These are phyloP conservation scores for Neotoma lepida DNA, from an alignment of 2,113 vertebrate species.

Conservation along the genomic window DNA sequence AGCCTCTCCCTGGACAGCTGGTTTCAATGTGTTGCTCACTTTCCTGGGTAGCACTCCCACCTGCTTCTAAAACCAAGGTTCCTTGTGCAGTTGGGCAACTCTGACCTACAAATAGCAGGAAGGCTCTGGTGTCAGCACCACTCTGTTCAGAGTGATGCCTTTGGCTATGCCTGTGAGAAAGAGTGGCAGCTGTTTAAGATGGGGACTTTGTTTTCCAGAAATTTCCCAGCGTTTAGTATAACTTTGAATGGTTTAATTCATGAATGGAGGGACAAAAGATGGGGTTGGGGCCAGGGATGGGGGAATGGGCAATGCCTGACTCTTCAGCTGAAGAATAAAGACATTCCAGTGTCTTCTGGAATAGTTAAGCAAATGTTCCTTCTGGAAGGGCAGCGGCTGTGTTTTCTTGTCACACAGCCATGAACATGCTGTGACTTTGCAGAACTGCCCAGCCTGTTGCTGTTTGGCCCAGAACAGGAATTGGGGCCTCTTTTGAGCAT, in stretches of 20 bases:
- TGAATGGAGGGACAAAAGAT: neutral
- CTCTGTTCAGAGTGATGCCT: neutral
- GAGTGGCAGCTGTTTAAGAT: accelerated
- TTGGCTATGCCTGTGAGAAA: too few species aligned
- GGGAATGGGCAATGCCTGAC: neutral
- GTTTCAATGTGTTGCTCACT: neutral
- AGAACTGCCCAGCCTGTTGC: neutral
- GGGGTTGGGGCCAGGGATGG: neutral
- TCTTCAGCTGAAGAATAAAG: neutral
- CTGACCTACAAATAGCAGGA: neutral
- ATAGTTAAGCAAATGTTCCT: neutral
- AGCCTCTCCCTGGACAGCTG: neutral
- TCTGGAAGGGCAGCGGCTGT: slow-evolving; percentile 41
- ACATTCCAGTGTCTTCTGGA: slow-evolving; percentile 5
- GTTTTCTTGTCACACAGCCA: slow-evolving; percentile 42
- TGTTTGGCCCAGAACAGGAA: neutral
- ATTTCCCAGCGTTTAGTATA: neutral
- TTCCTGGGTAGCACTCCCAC: neutral
- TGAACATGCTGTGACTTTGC: slow-evolving; percentile 32
- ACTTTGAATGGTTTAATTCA: neutral
- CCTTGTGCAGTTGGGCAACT: neutral
- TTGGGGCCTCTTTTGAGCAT: neutral
- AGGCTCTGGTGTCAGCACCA: neutral
- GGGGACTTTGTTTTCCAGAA: neutral
- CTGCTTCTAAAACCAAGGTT: neutral